Percentiles rank a stretch among this genome's conserved stretches.
These are phyloP conservation scores for Urocynchramus pylzowi DNA, from an alignment of 2,113 vertebrate species.

Conservation along the genomic window DNA sequence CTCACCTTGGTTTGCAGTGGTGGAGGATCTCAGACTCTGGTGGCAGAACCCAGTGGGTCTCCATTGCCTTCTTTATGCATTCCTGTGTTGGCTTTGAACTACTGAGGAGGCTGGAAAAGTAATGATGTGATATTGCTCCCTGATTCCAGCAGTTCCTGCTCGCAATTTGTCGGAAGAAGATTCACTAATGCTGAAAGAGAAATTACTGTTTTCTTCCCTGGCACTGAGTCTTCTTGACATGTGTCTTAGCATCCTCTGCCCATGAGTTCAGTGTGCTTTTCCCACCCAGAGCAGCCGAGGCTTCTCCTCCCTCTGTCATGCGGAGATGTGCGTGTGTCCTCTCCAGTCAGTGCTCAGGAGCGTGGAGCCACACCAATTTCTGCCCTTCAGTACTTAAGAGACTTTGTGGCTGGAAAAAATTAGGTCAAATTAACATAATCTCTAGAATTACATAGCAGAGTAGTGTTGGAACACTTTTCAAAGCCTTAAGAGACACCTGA, in stretches of 20 bases:
- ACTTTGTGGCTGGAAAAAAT: constrained; percentile 36
- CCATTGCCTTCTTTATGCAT: background rate
- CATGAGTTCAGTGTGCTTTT: background rate
- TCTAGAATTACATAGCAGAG: constrained; percentile 20
- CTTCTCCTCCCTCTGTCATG: background rate
- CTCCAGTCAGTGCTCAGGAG: background rate
- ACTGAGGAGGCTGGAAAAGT: background rate
- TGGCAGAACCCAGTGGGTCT: background rate
- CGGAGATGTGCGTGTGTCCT: fast-evolving
- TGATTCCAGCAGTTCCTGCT: background rate
- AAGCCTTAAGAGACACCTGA: background rate
- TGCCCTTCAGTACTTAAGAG: background rate
- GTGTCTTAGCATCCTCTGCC: background rate
- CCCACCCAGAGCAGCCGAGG: background rate
- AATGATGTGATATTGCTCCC: background rate
- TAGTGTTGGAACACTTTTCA: constrained; percentile 20
- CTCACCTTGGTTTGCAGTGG: background rate
- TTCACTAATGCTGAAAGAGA: background rate
- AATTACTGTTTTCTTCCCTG: background rate
- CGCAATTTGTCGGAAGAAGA: fast-evolving
- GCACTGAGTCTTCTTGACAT: background rate
- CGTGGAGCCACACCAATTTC: background rate
- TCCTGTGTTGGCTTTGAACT: background rate
- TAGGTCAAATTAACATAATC: constrained; percentile 58
- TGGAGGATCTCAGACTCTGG: background rate